Conservation (phyloP, 2,888 invertebrate genomes). For the Perdita meconis region DNA sequence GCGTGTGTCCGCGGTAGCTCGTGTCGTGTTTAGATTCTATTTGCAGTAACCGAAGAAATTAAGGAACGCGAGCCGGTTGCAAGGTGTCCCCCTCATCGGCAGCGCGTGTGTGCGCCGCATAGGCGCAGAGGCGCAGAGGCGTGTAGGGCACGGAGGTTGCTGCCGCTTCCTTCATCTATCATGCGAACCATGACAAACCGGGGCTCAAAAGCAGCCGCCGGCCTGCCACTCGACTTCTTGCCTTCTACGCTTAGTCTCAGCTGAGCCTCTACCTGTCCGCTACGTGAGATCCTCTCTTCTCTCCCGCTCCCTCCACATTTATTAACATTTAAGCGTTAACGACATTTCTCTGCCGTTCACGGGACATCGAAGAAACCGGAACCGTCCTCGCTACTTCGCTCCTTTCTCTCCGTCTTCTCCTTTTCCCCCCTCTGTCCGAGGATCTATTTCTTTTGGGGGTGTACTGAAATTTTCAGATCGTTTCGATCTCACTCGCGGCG, state of each 20-base stretch:
- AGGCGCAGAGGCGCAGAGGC: not conserved
- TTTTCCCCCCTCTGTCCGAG: not conserved
- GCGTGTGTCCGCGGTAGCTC: constrained; percentile 41
- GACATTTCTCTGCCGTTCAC: constrained; percentile 77
- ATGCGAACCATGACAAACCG: constrained; percentile 83
- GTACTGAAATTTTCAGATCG: constrained; percentile 25
- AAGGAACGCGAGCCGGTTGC: constrained; percentile 51
- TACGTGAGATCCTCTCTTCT: constrained; percentile 65
- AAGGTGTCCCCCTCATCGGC: constrained; percentile 71
- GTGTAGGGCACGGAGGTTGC: constrained; percentile 57
- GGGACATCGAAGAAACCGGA: constrained; percentile 68
- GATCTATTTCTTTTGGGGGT: constrained; percentile 37
- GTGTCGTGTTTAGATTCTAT: constrained; percentile 66
- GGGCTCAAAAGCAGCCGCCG: constrained; percentile 83
- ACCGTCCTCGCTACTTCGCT: constrained; percentile 46
- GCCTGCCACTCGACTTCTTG: constrained; percentile 70
- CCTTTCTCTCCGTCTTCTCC: not conserved
- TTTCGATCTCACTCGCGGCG: not conserved
- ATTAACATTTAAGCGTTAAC: constrained; percentile 83
- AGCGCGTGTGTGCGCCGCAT: constrained; percentile 38
- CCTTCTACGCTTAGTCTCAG: constrained; percentile 74
- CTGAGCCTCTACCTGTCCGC: constrained; percentile 78
- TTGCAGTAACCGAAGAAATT: constrained; percentile 62
- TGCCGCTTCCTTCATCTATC: constrained; percentile 82
- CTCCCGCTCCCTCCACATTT: constrained; percentile 78